A percentile compares a stretch with the other conserved stretches of the same genome.
Evolutionary conservation across 35 echinoderm and acorn worm species (phyloP).

Genomic region (Apostichopus californicus): DNA sequence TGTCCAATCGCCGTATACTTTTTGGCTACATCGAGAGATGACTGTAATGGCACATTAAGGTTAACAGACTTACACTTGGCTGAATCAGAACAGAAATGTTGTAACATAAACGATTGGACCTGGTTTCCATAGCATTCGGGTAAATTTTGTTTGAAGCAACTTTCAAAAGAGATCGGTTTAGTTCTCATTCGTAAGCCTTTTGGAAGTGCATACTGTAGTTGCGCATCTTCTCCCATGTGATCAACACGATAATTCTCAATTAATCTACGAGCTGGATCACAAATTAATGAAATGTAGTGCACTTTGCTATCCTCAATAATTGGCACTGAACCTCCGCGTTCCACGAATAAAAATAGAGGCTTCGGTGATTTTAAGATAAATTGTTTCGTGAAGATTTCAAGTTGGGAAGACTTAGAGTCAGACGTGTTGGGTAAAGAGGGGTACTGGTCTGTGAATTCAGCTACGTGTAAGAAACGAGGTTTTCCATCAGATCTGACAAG

Average conservation of each 20-base stretch:
- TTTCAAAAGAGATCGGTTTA: slow-evolving; percentile 33
- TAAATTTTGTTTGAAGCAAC: neutral
- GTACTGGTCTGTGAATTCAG: slow-evolving; percentile 45
- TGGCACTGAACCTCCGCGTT: slow-evolving; percentile 15
- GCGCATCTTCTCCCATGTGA: slow-evolving; percentile 14
- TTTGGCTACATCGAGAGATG: neutral
- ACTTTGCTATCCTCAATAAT: neutral
- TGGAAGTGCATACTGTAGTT: slow-evolving; percentile 28
- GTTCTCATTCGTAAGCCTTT: slow-evolving; percentile 12
- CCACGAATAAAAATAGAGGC: slow-evolving; percentile 39
- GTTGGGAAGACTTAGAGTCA: neutral
- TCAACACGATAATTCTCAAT: slow-evolving; percentile 44
- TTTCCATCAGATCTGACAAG: neutral
- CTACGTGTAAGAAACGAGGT: slow-evolving; percentile 35
- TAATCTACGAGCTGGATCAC: slow-evolving; percentile 33
- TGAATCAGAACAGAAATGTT: slow-evolving; percentile 25
- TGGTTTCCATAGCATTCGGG: slow-evolving; percentile 12
- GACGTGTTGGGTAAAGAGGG: neutral
- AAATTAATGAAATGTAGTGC: slow-evolving; percentile 44
- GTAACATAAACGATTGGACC: slow-evolving; percentile 28
- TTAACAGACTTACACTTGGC: neutral
- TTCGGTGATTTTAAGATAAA: slow-evolving; percentile 35
- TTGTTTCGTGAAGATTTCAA: slow-evolving; percentile 7
- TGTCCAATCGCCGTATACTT: slow-evolving; percentile 19
- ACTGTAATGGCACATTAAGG: neutral